Percentiles rank a stretch among this genome's conserved stretches.
phyloP scores from a whole-genome alignment of 2,888 invertebrate species.

The Baccha elongata region DNA sequence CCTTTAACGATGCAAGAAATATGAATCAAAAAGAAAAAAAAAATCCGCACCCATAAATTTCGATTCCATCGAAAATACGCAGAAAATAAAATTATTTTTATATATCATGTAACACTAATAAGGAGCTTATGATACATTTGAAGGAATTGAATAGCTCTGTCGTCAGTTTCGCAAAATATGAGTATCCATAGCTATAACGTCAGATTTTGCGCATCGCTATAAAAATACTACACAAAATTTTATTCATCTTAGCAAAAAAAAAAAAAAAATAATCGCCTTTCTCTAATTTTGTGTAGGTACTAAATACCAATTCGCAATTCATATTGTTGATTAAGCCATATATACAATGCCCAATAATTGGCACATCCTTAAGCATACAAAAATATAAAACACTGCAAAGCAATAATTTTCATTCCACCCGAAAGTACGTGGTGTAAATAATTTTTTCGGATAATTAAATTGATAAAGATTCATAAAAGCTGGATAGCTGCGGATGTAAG shows the following conservation, averaged over 20 bases:
- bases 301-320: neutral
- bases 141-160: neutral
- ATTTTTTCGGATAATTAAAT: conserved; percentile 33
- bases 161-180: neutral
- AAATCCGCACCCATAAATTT: neutral
- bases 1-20: too few species aligned
- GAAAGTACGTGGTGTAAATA: conserved; percentile 12
- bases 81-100: neutral
- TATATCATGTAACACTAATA: neutral
- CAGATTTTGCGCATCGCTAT: neutral
- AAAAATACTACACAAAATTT: neutral
- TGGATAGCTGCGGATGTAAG: conserved; percentile 6
- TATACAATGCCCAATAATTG: conserved; percentile 10
- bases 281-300: neutral
- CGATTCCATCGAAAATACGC: neutral
- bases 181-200: neutral
- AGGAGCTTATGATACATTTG: neutral
- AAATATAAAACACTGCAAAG: neutral
- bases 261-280: conserved; percentile 18
- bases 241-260: neutral
- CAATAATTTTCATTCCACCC: neutral
- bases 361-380: neutral
- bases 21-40: too few species aligned
- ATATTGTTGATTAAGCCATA: neutral
- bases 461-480: conserved; percentile 32